Conservation (phyloP, 2,888 invertebrate genomes). For the Argyresthia albistria region DNA sequence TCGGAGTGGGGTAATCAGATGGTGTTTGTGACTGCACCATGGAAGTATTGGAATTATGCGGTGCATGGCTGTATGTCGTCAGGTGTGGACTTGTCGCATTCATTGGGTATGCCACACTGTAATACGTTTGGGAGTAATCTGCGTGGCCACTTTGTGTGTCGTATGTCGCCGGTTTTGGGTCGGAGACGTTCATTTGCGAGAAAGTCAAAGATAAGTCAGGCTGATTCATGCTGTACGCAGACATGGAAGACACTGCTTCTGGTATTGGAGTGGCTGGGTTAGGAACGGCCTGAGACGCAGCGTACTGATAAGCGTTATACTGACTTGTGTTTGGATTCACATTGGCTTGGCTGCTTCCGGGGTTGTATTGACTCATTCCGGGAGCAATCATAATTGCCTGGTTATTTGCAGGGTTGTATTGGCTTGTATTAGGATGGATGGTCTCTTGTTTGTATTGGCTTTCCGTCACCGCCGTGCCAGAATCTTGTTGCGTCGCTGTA, state of each 20-base stretch:
- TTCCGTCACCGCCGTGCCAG: constrained; percentile 36
- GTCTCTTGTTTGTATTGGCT: no score
- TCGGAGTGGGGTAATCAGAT: constrained; percentile 31
- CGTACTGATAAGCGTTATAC: constrained; percentile 20
- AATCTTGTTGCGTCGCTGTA: constrained; percentile 40
- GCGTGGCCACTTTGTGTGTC: neutral
- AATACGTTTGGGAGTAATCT: constrained; percentile 51
- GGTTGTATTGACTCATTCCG: neutral
- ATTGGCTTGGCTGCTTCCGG: neutral
- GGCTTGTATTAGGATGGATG: constrained; percentile 17
- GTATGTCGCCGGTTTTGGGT: constrained; percentile 19
- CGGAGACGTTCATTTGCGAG: constrained; percentile 47
- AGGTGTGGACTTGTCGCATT: constrained; percentile 30
- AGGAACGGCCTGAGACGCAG: constrained; percentile 13
- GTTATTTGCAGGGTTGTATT: neutral
- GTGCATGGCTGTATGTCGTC: constrained; percentile 42
- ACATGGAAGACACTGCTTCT: constrained; percentile 22
- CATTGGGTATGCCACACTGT: constrained; percentile 46
- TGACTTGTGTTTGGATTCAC: constrained; percentile 6
- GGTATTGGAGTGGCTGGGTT: constrained; percentile 19
- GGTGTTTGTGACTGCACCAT: constrained; percentile 34
- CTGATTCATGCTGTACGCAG: constrained; percentile 18
- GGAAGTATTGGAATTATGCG: constrained; percentile 32
- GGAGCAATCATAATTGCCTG: neutral
- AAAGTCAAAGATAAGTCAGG: constrained; percentile 40